phyloP scores from a whole-genome alignment of 2,888 invertebrate genomes.

The Cynaeus angustus region DNA sequence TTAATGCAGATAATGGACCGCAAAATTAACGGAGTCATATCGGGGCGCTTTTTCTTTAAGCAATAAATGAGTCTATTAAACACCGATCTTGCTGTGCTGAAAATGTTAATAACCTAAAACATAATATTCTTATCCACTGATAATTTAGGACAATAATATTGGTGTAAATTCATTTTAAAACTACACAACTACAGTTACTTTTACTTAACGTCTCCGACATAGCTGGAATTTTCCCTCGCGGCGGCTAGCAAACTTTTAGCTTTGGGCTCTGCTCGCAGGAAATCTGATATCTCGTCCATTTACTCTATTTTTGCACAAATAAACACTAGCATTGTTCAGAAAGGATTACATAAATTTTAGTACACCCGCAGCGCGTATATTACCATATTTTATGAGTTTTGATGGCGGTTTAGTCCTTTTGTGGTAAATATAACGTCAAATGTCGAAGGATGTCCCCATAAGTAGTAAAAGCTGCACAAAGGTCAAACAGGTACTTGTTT shows the following conservation, averaged over 20 bases:
- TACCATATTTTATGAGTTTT: conserved; percentile 3
- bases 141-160: background rate
- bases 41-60: no score
- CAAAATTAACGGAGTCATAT: background rate
- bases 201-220: conserved; percentile 1
- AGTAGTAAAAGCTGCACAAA: conserved; percentile 1
- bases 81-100: no score
- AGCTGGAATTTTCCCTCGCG: background rate
- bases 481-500: conserved; percentile 6
- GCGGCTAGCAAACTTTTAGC: background rate
- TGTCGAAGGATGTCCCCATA: conserved; percentile 12
- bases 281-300: conserved; percentile 1
- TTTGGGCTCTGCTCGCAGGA: background rate
- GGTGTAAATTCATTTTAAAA: background rate
- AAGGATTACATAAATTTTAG: background rate
- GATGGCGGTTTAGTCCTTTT: background rate
- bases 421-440: background rate
- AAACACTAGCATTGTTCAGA: background rate
- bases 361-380: background rate
- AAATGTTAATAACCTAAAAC: no score
- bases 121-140: background rate
- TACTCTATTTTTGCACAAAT: conserved; percentile 1
- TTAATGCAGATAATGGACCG: conserved; percentile 12
- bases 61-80: no score
- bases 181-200: conserved; percentile 1